phyloP scores from a whole-genome alignment of 2,888 invertebrate species.

The Laothoe populi region DNA sequence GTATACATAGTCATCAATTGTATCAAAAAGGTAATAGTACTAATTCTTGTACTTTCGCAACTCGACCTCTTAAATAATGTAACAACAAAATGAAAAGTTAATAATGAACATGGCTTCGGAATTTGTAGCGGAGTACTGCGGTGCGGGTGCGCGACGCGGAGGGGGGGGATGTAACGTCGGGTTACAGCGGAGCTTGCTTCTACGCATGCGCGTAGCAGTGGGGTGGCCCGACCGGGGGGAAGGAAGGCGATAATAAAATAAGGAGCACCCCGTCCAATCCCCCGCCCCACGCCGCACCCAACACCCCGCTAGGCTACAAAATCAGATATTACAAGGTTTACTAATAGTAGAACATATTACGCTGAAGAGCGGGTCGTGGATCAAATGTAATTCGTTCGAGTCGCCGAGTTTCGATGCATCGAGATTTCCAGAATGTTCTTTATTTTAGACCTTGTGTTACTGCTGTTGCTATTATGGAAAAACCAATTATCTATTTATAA shows the following conservation, averaged over 20 bases:
- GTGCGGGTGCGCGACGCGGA: slow-evolving; percentile 1
- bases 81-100: slow-evolving; percentile 40
- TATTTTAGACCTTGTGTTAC: neutral
- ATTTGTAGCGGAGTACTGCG: slow-evolving; percentile 31
- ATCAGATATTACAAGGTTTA: slow-evolving; percentile 40
- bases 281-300: slow-evolving; percentile 35
- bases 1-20: neutral
- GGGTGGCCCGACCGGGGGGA: slow-evolving; percentile 34
- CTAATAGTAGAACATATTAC: slow-evolving; percentile 28
- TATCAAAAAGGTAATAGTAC: slow-evolving; percentile 1
- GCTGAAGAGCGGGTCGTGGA: neutral
- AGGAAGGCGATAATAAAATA: slow-evolving; percentile 66
- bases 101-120: slow-evolving; percentile 14
- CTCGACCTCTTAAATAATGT: slow-evolving; percentile 26
- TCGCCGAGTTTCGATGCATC: neutral
- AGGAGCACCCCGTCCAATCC: slow-evolving; percentile 35
- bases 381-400: neutral
- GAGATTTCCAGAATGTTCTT: neutral
- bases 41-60: slow-evolving; percentile 18
- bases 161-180: slow-evolving; percentile 37
- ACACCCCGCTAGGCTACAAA: slow-evolving; percentile 39
- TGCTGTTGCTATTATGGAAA: too few relatives aligned
- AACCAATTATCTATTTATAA: too few relatives aligned
- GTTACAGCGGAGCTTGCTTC: slow-evolving; percentile 36
- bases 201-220: slow-evolving; percentile 42